A percentile compares a stretch with the other conserved stretches of the same genome.
phyloP scores from a whole-genome alignment of 1,140 invertebrate species.

The Solen grandis region DNA sequence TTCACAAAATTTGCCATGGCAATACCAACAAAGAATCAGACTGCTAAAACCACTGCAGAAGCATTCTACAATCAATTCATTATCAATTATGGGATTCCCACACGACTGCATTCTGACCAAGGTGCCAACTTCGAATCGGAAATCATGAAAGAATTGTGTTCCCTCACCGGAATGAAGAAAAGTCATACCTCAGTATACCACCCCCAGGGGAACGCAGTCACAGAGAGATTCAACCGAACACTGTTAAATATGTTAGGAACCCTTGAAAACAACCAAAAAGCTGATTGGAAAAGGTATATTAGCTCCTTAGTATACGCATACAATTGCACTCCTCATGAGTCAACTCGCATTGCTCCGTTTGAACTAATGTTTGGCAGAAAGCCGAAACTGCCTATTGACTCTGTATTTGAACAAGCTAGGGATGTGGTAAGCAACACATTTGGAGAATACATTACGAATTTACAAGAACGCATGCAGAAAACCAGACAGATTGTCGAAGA shows the following conservation, averaged over 20 bases:
- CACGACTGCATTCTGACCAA: constrained; percentile 43
- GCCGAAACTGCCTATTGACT: constrained; percentile 18
- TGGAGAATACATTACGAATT: neutral
- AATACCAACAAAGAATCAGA: constrained; percentile 48
- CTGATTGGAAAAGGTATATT: constrained; percentile 26
- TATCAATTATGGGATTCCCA: constrained; percentile 22
- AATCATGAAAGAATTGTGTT: constrained; percentile 42
- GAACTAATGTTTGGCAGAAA: constrained; percentile 43
- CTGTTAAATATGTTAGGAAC: constrained; percentile 21
- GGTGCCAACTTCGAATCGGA: constrained; percentile 46
- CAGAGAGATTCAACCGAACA: constrained; percentile 21
- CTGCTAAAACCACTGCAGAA: constrained; percentile 38
- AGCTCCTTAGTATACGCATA: constrained; percentile 13
- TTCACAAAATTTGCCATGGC: constrained; percentile 49
- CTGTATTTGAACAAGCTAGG: neutral
- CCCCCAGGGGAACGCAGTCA: neutral
- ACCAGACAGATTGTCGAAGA: neutral
- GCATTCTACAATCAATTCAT: constrained; percentile 34
- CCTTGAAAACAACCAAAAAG: constrained; percentile 13
- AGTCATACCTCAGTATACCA: constrained; percentile 1
- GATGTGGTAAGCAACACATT: neutral
- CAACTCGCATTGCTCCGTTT: constrained; percentile 16
- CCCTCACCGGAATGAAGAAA: neutral
- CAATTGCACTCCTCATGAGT: constrained; percentile 20
- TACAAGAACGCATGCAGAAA: neutral